A percentile compares a stretch with the other conserved stretches of the same genome.
These are phyloP conservation scores for Lasiurus borealis DNA, from an alignment of 2,113 vertebrate genomes.

Conservation along the genomic window DNA sequence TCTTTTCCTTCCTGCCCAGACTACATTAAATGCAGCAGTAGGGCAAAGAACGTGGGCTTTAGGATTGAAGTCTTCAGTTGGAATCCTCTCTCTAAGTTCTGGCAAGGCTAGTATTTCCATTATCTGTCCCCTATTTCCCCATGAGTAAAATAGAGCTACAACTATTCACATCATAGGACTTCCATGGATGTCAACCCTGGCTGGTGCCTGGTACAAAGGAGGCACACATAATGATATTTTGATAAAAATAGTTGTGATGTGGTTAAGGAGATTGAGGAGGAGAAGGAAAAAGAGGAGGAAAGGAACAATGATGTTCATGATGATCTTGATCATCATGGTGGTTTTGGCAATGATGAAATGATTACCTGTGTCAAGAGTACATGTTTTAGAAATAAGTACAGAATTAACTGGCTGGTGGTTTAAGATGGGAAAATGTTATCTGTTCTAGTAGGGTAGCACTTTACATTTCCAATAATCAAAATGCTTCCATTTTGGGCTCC, in stretches of 20 bases:
- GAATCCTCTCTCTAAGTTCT: neutral
- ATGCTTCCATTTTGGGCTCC: neutral
- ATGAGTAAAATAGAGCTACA: neutral
- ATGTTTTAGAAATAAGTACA: neutral
- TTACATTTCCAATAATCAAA: neutral
- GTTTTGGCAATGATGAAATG: neutral
- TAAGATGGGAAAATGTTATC: neutral
- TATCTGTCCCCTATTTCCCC: neutral
- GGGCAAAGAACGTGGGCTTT: neutral
- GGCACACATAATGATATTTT: neutral
- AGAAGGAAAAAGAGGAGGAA: accelerated
- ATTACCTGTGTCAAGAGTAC: neutral
- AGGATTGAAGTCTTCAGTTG: neutral
- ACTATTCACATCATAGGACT: neutral
- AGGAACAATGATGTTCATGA: neutral
- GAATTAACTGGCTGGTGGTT: neutral
- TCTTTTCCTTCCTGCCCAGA: neutral
- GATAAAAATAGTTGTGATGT: neutral
- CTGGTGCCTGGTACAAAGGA: neutral
- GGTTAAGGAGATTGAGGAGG: neutral
- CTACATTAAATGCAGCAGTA: neutral
- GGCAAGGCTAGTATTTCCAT: neutral
- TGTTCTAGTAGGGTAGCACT: neutral
- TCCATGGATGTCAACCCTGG: too few species aligned
- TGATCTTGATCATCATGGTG: too few species aligned